Conservation (phyloP, 2,888 invertebrate species). For the Drosophila setosimentum region DNA sequence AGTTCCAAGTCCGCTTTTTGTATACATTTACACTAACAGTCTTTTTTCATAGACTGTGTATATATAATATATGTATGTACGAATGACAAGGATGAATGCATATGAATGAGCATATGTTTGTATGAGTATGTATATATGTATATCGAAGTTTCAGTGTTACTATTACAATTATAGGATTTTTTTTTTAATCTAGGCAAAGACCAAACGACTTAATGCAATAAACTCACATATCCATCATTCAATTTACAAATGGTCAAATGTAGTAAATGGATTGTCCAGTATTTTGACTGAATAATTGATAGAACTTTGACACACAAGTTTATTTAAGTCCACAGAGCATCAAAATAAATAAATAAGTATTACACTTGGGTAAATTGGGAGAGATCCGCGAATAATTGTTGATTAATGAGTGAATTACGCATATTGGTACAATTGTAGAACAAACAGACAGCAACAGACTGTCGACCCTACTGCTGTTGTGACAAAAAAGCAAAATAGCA, state of each 20-base stretch:
- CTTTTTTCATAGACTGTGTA: neutral
- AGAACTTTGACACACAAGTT: conserved; percentile 64
- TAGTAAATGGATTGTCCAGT: conserved; percentile 61
- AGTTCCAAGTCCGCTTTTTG: conserved; percentile 51
- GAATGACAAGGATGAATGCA: conserved; percentile 1
- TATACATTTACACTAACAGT: conserved; percentile 31
- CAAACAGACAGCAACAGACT: neutral
- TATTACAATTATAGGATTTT: conserved; percentile 11
- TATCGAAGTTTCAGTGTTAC: neutral
- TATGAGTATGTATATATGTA: conserved; percentile 1
- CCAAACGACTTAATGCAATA: conserved; percentile 64
- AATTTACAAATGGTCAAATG: conserved; percentile 69
- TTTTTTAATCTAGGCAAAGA: conserved; percentile 42
- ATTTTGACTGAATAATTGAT: conserved; percentile 74
- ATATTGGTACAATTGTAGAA: conserved; percentile 12
- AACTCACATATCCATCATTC: conserved; percentile 69
- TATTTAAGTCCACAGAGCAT: conserved; percentile 53
- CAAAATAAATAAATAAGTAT: conserved; percentile 29
- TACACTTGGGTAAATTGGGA: conserved; percentile 14
- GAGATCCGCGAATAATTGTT: conserved; percentile 27
- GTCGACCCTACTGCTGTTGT: conserved; percentile 1
- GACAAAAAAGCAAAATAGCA: conserved; percentile 41
- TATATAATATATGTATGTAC: neutral
- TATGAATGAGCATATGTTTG: neutral
- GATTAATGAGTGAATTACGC: conserved; percentile 41